A percentile compares a stretch with the other conserved stretches of the same genome.
These are phyloP conservation scores for Xestia ashworthii DNA, from an alignment of 2,888 invertebrate genomes.

Conservation along the genomic window DNA sequence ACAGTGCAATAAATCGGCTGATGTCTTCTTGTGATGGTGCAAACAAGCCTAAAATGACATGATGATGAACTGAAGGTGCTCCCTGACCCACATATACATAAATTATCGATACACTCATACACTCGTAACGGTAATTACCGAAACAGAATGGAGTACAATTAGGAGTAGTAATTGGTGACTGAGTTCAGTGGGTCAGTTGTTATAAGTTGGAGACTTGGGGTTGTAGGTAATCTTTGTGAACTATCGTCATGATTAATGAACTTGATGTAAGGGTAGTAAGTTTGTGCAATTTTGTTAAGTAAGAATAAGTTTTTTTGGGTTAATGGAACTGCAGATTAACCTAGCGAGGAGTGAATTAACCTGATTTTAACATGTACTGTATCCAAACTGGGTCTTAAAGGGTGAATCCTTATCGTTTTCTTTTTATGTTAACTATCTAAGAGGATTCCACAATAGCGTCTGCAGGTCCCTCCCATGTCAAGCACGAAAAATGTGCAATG, in stretches of 20 bases:
- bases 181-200: constrained; percentile 51
- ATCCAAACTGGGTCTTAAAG: too few species aligned
- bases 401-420: too few species aligned
- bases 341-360: neutral
- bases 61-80: neutral
- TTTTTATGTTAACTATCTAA: too few species aligned
- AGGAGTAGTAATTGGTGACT: constrained; percentile 18
- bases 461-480: too few species aligned
- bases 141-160: constrained; percentile 17
- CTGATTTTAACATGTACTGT: neutral
- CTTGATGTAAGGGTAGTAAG: neutral
- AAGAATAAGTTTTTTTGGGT: constrained; percentile 27
- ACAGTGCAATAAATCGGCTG: neutral
- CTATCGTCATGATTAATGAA: constrained; percentile 31
- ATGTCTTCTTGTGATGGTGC: neutral
- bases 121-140: constrained; percentile 54
- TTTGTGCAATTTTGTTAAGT: constrained; percentile 2
- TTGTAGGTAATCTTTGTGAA: constrained; percentile 24
- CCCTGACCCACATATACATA: constrained; percentile 55
- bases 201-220: constrained; percentile 10
- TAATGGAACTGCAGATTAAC: constrained; percentile 26
- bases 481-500: too few species aligned
- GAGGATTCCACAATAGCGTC: too few species aligned
- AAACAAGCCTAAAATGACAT: neutral
- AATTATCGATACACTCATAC: constrained; percentile 52